These are phyloP conservation scores for Patiria miniata DNA, from an alignment of 35 echinoderm and acorn worm genomes.

Conservation along the genomic window DNA sequence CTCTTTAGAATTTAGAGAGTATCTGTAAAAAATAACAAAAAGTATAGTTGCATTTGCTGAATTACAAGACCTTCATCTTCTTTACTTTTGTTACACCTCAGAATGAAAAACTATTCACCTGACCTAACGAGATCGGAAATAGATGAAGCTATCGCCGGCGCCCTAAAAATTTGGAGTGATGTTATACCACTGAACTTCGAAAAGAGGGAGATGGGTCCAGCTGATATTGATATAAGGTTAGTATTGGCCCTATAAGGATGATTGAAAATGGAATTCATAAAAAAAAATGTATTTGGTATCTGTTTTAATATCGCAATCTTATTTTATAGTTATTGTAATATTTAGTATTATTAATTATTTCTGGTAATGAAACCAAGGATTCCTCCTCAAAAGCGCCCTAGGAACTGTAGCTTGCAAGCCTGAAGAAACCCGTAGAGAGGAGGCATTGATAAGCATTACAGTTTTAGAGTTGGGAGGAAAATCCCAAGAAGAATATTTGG, in stretches of 20 bases:
- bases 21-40: too few relatives aligned
- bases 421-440: too few relatives aligned
- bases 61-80: neutral
- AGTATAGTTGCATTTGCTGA: neutral
- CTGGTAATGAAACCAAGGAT: too few relatives aligned
- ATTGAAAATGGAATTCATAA: too few relatives aligned
- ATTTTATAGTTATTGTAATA: neutral
- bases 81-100: constrained; percentile 28
- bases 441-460: too few relatives aligned
- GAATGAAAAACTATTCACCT: constrained; percentile 62
- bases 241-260: neutral
- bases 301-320: too few relatives aligned
- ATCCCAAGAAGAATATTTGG: too few relatives aligned
- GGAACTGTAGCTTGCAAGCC: too few relatives aligned
- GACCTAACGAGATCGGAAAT: constrained; percentile 55
- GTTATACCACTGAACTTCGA: constrained; percentile 77
- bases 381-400: too few relatives aligned
- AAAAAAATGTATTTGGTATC: too few relatives aligned
- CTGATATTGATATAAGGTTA: constrained; percentile 76
- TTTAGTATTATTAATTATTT: neutral
- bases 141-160: constrained; percentile 49
- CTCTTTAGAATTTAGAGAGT: too few relatives aligned
- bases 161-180: constrained; percentile 91
- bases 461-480: too few relatives aligned
- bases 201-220: constrained; percentile 29